phyloP scores from a whole-genome alignment of 1,140 invertebrate species.

The Papilio dardanus region DNA sequence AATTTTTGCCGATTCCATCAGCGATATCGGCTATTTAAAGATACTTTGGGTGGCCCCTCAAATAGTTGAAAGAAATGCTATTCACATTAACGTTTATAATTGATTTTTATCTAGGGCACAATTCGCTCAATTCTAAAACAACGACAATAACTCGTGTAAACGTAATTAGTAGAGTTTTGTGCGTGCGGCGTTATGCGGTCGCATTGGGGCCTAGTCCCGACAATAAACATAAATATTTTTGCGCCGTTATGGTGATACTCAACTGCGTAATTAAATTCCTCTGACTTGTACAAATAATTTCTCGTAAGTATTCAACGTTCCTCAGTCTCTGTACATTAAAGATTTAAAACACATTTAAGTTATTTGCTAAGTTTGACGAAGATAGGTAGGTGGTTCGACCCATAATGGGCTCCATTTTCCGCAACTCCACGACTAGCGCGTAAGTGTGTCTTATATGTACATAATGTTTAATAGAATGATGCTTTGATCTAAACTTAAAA shows the following conservation, averaged over 20 bases:
- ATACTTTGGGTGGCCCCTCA: no score
- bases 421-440: no score
- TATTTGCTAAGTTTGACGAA: neutral
- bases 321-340: no score
- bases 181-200: constrained; percentile 28
- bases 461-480: no score
- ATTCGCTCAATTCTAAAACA: neutral
- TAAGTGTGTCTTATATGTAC: neutral
- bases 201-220: constrained; percentile 9
- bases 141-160: constrained; percentile 16
- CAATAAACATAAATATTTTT: constrained; percentile 38
- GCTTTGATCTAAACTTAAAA: no score
- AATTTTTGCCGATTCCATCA: no score
- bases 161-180: constrained; percentile 29
- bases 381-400: no score
- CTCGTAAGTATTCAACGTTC: neutral
- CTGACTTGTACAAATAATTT: constrained; percentile 23
- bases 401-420: no score
- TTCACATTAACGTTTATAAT: no score
- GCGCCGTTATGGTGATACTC: constrained; percentile 19
- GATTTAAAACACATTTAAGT: neutral
- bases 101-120: neutral
- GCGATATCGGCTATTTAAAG: no score
- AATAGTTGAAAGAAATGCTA: no score
- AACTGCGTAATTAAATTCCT: constrained; percentile 22